A percentile compares a stretch with the other conserved stretches of the same genome.
These are phyloP conservation scores for Sarcophaga subvicina DNA, from an alignment of 2,888 invertebrate species.

Conservation along the genomic window DNA sequence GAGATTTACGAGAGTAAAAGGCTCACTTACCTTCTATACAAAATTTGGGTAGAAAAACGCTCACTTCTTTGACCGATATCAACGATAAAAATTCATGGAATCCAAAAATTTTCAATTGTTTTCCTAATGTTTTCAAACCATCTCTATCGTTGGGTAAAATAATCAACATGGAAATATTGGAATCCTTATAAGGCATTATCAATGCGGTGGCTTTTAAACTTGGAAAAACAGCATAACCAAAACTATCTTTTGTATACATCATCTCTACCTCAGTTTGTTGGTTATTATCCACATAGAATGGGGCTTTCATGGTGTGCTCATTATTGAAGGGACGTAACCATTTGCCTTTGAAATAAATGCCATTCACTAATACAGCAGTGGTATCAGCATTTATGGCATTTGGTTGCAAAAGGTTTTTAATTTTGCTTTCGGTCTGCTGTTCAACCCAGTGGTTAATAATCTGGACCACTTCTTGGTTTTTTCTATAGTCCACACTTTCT, in stretches of 20 bases:
- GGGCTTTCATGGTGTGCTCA: constrained; percentile 83
- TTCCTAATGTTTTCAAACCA: constrained; percentile 81
- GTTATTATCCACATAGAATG: constrained; percentile 84
- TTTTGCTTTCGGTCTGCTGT: constrained; percentile 90
- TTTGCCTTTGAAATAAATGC: constrained; percentile 92
- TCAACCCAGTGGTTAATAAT: constrained; percentile 84
- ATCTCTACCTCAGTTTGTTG: constrained; percentile 84
- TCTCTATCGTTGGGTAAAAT: no score
- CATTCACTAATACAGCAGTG: constrained; percentile 90
- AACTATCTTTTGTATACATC: constrained; percentile 85
- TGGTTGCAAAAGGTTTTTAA: constrained; percentile 81
- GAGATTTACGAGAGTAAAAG: neutral
- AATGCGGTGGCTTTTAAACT: constrained; percentile 84
- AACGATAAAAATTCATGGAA: constrained; percentile 81
- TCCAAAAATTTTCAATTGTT: constrained; percentile 83
- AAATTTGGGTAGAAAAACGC: constrained; percentile 89
- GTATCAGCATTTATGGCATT: constrained; percentile 81
- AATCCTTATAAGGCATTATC: constrained; percentile 88
- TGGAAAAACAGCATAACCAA: constrained; percentile 82
- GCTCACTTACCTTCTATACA: constrained; percentile 84
- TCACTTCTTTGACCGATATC: constrained; percentile 83
- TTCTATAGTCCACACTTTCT: constrained; percentile 85
- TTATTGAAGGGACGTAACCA: constrained; percentile 88
- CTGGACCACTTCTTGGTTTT: constrained; percentile 68
- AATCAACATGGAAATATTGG: constrained; percentile 77